Conservation (phyloP, 2,888 invertebrate genomes). For the Anthoptus insignis region DNA sequence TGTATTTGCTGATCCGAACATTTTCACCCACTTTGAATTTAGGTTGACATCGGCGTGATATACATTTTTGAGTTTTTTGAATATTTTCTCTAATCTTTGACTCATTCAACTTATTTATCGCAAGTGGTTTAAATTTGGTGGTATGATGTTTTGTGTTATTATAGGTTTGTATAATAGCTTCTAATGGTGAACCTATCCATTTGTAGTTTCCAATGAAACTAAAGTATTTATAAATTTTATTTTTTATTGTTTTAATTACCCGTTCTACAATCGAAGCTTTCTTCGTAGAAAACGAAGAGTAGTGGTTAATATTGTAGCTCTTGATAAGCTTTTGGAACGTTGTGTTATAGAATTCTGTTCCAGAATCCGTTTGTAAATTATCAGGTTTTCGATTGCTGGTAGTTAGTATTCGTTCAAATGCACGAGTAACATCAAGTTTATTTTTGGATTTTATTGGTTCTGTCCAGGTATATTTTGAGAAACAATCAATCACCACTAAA, state of each 20-base stretch:
- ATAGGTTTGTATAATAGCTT: not conserved
- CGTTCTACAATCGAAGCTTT: slow-evolving; percentile 46
- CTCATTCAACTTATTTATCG: not conserved
- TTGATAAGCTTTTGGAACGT: slow-evolving; percentile 9
- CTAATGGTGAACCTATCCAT: not conserved
- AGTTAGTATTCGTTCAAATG: not conserved
- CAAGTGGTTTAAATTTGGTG: not conserved
- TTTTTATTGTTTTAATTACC: slow-evolving; percentile 42
- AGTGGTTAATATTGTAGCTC: slow-evolving; percentile 34
- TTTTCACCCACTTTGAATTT: too few relatives aligned
- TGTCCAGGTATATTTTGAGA: slow-evolving; percentile 57
- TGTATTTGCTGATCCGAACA: too few relatives aligned
- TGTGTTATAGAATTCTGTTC: not conserved
- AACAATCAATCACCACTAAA: slow-evolving; percentile 59
- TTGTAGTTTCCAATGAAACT: slow-evolving; percentile 2
- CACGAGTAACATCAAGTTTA: not conserved
- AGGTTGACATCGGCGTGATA: too few relatives aligned
- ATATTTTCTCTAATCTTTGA: not conserved
- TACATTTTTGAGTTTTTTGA: too few relatives aligned
- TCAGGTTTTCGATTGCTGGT: not conserved
- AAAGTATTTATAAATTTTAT: slow-evolving; percentile 30
- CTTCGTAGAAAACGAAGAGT: slow-evolving; percentile 39
- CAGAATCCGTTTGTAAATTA: not conserved
- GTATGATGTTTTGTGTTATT: not conserved
- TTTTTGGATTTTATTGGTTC: not conserved